These are phyloP conservation scores for Rhinogobius similis DNA, from an alignment of 2,113 vertebrate genomes.

Conservation along the genomic window DNA sequence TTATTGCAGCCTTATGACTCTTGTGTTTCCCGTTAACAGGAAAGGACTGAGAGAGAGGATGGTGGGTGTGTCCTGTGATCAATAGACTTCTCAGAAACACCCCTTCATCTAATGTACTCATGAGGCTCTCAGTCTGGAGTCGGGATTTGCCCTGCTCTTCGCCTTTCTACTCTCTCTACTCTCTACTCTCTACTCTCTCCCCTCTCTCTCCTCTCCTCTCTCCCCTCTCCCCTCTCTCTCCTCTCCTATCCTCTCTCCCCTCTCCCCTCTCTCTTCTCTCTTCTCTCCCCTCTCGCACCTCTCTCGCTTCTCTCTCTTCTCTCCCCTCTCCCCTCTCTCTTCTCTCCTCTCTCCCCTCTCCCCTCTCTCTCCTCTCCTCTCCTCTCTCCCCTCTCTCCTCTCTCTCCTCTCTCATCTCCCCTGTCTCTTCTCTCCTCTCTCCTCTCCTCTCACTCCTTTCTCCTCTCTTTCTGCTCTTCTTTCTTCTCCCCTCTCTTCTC, in stretches of 20 bases:
- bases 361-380: no score
- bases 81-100: slow-evolving; percentile 70
- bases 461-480: no score
- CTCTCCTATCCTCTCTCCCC: not conserved
- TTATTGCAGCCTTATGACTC: slow-evolving; percentile 56
- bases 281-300: slow-evolving; percentile 12
- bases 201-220: no score
- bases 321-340: no score
- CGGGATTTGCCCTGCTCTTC: not conserved
- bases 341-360: no score
- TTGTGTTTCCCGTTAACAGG: slow-evolving; percentile 50
- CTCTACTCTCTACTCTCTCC: not conserved
- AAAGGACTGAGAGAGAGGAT: slow-evolving; percentile 33
- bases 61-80: slow-evolving; percentile 58
- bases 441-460: no score
- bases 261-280: no score
- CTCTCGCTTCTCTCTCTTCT: not conserved
- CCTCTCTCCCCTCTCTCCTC: no score
- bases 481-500: no score
- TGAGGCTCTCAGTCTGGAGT: slow-evolving; percentile 5
- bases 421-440: no score
- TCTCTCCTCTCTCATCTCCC: no score
- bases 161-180: not conserved
- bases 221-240: slow-evolving; percentile 8
- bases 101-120: slow-evolving; percentile 34